Conservation (phyloP, 2,113 vertebrate species). For the Salvelinus alpinus region DNA sequence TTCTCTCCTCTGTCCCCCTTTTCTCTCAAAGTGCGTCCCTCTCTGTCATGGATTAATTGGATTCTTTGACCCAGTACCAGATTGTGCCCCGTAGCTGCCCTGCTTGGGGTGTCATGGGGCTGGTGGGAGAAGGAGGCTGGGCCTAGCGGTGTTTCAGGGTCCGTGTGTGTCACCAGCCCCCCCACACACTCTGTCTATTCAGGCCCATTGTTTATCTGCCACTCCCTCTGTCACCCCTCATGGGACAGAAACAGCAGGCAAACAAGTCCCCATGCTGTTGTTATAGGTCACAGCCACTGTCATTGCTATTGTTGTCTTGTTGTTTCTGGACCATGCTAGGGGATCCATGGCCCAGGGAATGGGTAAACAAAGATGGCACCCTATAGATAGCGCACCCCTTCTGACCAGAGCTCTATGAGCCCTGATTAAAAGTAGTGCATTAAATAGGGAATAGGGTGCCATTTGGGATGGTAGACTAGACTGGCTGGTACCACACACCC, state of each 20-base stretch:
- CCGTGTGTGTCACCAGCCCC: conserved; percentile 33
- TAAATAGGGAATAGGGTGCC: too few relatives aligned
- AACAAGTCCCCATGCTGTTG: conserved; percentile 39
- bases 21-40: not conserved
- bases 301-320: conserved; percentile 32
- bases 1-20: conserved; percentile 3
- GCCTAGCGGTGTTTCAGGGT: not conserved
- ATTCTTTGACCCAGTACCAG: conserved; percentile 66
- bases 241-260: conserved; percentile 33
- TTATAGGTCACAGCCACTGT: conserved; percentile 25
- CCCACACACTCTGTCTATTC: conserved; percentile 43
- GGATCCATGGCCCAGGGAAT: conserved; percentile 13
- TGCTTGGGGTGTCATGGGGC: conserved; percentile 25
- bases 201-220: conserved; percentile 45
- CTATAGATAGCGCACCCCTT: too few relatives aligned
- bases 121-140: conserved; percentile 31
- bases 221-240: not conserved
- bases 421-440: too few relatives aligned
- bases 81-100: conserved; percentile 34
- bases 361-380: conserved; percentile 12
- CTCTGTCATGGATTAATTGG: conserved; percentile 69
- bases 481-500: conserved; percentile 17
- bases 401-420: too few relatives aligned
- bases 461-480: not conserved
- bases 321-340: conserved; percentile 30